Evolutionary conservation across 2,888 invertebrate genomes (phyloP).

Genomic region (Patella ulyssiponensis): DNA sequence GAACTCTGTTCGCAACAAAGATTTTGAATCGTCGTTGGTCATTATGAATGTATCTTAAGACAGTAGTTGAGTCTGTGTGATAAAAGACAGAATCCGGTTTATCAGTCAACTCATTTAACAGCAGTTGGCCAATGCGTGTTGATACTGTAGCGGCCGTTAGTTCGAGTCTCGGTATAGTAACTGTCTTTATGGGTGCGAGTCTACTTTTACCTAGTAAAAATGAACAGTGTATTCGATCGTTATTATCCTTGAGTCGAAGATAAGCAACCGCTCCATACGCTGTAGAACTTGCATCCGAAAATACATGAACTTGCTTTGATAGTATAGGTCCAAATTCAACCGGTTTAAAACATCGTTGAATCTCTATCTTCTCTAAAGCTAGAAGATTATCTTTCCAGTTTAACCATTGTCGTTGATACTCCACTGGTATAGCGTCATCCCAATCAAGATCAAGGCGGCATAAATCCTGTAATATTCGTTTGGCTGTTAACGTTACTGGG

Average conservation of each 20-base stretch:
- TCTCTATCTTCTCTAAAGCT: slow-evolving; percentile 16
- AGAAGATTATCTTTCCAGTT: slow-evolving; percentile 1
- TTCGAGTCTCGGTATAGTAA: slow-evolving; percentile 22
- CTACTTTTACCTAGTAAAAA: slow-evolving; percentile 19
- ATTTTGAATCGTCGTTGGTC: slow-evolving; percentile 15
- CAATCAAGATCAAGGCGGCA: slow-evolving; percentile 4
- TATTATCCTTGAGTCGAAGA: background rate
- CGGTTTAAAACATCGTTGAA: background rate
- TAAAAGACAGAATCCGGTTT: background rate
- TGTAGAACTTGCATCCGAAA: slow-evolving; percentile 20
- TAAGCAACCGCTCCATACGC: slow-evolving; percentile 22
- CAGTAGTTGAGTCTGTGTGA: slow-evolving; percentile 12
- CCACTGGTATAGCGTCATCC: slow-evolving; percentile 13
- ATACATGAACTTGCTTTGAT: slow-evolving; percentile 15
- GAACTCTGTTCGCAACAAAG: slow-evolving; percentile 18
- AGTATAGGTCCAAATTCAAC: slow-evolving; percentile 22
- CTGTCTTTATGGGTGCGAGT: slow-evolving; percentile 14
- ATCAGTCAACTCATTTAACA: background rate
- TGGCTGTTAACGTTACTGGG: too few relatives aligned
- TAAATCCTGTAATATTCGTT: slow-evolving; percentile 4
- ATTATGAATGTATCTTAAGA: slow-evolving; percentile 14
- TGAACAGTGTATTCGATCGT: slow-evolving; percentile 15
- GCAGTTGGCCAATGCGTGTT: background rate
- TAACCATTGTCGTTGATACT: slow-evolving; percentile 12
- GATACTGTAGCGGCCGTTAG: slow-evolving; percentile 20